These are phyloP conservation scores for Drosophila tropicalis DNA, from an alignment of 1,140 invertebrate species.

Conservation along the genomic window DNA sequence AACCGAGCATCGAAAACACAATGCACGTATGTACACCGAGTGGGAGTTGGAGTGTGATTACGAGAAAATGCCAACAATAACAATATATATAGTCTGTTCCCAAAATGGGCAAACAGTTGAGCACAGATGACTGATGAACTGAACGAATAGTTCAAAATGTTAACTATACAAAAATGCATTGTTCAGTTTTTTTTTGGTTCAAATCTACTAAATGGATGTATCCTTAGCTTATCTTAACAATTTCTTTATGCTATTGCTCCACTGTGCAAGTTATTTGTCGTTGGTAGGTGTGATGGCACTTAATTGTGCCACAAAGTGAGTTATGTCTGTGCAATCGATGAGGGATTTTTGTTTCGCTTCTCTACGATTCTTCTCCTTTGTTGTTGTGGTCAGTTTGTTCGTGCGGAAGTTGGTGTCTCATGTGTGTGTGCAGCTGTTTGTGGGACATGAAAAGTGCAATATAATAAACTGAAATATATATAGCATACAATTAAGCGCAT, in stretches of 20 bases:
- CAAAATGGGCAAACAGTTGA: too few species aligned
- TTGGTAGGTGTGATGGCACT: constrained; percentile 47
- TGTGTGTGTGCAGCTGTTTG: constrained; percentile 5
- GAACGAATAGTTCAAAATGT: too few species aligned
- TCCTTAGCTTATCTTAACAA: too few species aligned
- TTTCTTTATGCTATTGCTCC: background rate
- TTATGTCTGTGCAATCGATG: constrained; percentile 63
- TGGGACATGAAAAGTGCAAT: constrained; percentile 2
- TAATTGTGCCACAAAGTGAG: constrained; percentile 70
- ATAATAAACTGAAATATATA: constrained; percentile 15
- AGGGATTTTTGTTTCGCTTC: constrained; percentile 36
- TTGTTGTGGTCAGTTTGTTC: constrained; percentile 35
- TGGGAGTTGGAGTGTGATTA: constrained; percentile 19
- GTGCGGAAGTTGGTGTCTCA: constrained; percentile 31
- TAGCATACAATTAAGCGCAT: constrained; percentile 12
- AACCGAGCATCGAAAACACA: constrained; percentile 34
- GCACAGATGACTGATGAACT: too few species aligned
- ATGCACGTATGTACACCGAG: constrained; percentile 15
- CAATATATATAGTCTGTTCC: background rate
- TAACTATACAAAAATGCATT: too few species aligned
- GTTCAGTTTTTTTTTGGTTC: too few species aligned
- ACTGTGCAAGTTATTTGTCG: constrained; percentile 22
- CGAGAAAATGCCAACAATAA: constrained; percentile 41
- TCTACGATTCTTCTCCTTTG: constrained; percentile 14
- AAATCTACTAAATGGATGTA: too few species aligned